phyloP scores from a whole-genome alignment of 2,113 vertebrate genomes.

The Phaetusa simplex region DNA sequence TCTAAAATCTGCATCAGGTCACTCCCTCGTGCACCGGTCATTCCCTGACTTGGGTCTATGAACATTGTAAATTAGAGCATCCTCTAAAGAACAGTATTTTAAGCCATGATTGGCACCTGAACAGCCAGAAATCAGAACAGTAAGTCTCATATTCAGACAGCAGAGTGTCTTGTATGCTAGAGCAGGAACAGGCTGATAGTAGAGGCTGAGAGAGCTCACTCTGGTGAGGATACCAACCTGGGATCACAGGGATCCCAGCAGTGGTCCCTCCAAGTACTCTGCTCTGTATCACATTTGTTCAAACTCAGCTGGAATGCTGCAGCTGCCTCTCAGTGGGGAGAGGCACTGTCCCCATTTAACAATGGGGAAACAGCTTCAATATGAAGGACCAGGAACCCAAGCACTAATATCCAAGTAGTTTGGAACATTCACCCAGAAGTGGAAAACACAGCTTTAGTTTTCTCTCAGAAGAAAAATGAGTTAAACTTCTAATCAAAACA shows the following conservation, averaged over 20 bases:
- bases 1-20: background rate
- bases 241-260: background rate
- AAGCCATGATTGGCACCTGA: background rate
- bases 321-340: background rate
- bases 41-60: background rate
- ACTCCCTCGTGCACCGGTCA: background rate
- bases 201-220: background rate
- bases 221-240: accelerated
- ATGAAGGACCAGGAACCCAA: background rate
- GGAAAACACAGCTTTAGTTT: background rate
- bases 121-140: background rate
- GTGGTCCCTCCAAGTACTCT: background rate
- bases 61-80: background rate
- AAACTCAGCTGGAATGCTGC: background rate
- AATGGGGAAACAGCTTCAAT: background rate
- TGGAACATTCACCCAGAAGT: background rate
- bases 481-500: background rate
- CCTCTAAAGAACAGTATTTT: background rate
- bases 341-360: no score
- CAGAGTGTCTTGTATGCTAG: background rate
- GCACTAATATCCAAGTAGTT: background rate
- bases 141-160: background rate
- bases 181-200: background rate
- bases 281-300: background rate
- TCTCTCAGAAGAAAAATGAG: background rate